Evolutionary conservation across 1,140 invertebrate species (phyloP).

Genomic region (Macrosteles quadrilineatus): DNA sequence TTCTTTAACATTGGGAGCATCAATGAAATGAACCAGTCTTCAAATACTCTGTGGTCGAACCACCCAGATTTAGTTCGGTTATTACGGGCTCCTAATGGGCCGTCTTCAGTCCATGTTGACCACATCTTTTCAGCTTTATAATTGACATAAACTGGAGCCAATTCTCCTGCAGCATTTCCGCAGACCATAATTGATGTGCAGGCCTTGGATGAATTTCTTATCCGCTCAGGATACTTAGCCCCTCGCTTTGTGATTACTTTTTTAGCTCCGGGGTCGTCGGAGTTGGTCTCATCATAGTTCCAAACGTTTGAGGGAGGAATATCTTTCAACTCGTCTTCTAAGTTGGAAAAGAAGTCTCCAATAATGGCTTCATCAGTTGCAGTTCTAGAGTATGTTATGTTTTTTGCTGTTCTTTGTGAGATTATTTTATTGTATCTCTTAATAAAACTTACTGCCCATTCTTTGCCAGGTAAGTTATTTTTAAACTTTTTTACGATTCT

Average conservation of each 20-base stretch:
- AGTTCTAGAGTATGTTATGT: constrained; percentile 45
- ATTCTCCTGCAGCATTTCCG: constrained; percentile 35
- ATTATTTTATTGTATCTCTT: constrained; percentile 40
- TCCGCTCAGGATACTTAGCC: constrained; percentile 33
- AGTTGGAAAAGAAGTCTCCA: constrained; percentile 44
- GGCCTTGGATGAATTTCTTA: constrained; percentile 35
- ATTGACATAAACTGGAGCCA: constrained; percentile 47
- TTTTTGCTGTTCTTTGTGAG: too few species aligned
- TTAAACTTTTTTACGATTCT: constrained; percentile 35
- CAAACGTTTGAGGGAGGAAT: constrained; percentile 46
- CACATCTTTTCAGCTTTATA: constrained; percentile 50
- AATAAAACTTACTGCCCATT: constrained; percentile 42
- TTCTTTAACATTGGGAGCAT: constrained; percentile 42
- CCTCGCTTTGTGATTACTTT: constrained; percentile 34
- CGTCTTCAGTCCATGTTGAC: constrained; percentile 46
- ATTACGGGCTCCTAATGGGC: constrained; percentile 43
- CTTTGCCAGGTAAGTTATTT: constrained; percentile 44
- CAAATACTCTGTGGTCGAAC: constrained; percentile 45
- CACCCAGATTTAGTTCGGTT: constrained; percentile 45
- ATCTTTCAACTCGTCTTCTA: constrained; percentile 42
- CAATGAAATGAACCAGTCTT: constrained; percentile 42
- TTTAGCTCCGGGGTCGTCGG: constrained; percentile 48
- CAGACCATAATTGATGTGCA: constrained; percentile 38
- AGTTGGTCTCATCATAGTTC: constrained; percentile 53
- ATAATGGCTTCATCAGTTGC: constrained; percentile 13